phyloP scores from a whole-genome alignment of 2,888 invertebrate genomes.

The Oxystoma pomonae region DNA sequence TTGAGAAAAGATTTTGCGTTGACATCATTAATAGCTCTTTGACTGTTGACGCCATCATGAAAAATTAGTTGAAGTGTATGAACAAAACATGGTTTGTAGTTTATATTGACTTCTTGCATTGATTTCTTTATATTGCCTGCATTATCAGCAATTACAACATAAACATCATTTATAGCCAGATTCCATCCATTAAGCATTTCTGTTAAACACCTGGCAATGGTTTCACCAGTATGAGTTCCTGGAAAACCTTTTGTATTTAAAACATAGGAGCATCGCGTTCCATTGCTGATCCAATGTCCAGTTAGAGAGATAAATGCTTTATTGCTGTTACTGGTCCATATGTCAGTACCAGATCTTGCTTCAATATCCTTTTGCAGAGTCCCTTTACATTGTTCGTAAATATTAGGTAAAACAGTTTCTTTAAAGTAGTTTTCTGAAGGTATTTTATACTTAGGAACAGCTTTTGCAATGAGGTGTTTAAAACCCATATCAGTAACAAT shows the following conservation, averaged over 20 bases:
- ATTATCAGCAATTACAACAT: not conserved
- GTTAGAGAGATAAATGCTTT: conserved; percentile 1
- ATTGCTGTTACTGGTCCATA: conserved; percentile 4
- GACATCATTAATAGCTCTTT: not conserved
- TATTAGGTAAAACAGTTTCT: conserved; percentile 23
- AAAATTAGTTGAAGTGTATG: not conserved
- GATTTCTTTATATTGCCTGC: not conserved
- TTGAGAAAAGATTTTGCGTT: not conserved
- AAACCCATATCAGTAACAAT: conserved; percentile 34
- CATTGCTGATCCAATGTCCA: not conserved
- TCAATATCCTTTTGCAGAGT: conserved; percentile 23
- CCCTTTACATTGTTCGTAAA: conserved; percentile 29
- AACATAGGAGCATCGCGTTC: not conserved
- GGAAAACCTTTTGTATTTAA: not conserved
- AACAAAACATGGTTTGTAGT: not conserved
- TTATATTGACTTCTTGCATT: not conserved
- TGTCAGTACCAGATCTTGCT: not conserved
- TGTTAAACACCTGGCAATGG: not conserved
- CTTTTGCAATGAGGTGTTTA: conserved; percentile 29
- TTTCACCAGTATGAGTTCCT: not conserved
- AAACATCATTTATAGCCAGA: not conserved
- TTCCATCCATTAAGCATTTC: not conserved
- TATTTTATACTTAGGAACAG: too few species aligned
- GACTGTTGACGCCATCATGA: not conserved
- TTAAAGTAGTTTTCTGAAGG: too few species aligned